These are phyloP conservation scores for Timema cristinae DNA, from an alignment of 2,888 invertebrate genomes.

Conservation along the genomic window DNA sequence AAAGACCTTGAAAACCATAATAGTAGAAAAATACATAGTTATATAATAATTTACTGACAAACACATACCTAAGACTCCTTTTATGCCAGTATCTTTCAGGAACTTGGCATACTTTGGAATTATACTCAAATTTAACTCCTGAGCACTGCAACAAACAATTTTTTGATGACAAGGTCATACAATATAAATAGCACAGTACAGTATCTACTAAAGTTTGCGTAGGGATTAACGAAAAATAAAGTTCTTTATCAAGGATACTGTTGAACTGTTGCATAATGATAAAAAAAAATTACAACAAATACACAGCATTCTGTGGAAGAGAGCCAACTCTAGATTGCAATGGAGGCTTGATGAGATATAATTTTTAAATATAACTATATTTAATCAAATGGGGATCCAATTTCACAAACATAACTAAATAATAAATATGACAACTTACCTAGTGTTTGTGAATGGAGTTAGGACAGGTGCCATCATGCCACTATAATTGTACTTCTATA, in stretches of 20 bases:
- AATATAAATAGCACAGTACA: no score
- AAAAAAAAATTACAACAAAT: no score
- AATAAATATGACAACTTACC: constrained; percentile 40
- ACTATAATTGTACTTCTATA: constrained; percentile 44
- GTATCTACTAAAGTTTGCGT: no score
- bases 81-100: constrained; percentile 57
- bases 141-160: constrained; percentile 34
- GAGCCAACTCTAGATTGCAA: no score
- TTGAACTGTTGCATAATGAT: background rate
- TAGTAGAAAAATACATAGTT: background rate
- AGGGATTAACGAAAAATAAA: no score
- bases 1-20: background rate
- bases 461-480: constrained; percentile 72
- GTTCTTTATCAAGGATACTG: no score
- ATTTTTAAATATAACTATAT: no score
- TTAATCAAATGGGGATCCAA: no score
- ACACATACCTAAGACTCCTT: constrained; percentile 61
- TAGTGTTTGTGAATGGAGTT: constrained; percentile 60
- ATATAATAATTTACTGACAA: background rate
- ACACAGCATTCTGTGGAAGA: no score
- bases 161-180: background rate
- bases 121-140: constrained; percentile 49
- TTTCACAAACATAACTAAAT: background rate
- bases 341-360: no score
- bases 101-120: constrained; percentile 63